These are phyloP conservation scores for Polypedilum pembai DNA, from an alignment of 1,140 invertebrate genomes.

Conservation along the genomic window DNA sequence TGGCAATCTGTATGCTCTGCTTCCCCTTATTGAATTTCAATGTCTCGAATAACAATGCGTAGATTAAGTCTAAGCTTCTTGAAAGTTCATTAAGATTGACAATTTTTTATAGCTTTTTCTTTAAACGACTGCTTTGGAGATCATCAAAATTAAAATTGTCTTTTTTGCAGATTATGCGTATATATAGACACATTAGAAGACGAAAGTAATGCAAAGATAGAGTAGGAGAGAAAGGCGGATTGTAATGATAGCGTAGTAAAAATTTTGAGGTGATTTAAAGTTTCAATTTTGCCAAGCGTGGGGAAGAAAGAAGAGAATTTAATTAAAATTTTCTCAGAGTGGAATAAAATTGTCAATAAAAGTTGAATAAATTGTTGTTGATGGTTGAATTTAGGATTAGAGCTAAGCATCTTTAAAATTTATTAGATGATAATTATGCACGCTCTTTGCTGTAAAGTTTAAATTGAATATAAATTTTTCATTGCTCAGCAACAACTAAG, in stretches of 20 bases:
- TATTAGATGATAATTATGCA: no score
- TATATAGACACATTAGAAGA: no score
- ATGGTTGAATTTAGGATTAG: no score
- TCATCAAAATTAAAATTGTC: conserved; percentile 19
- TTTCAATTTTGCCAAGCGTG: neutral
- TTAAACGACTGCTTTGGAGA: conserved; percentile 8
- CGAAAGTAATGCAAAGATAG: no score
- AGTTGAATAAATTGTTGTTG: no score
- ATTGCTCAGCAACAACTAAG: no score
- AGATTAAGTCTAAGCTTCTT: neutral
- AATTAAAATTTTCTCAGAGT: neutral
- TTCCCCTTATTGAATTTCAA: conserved; percentile 3
- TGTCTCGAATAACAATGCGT: neutral
- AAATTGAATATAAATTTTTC: no score
- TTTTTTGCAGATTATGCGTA: neutral
- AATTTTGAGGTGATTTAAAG: conserved; percentile 9
- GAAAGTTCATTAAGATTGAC: conserved; percentile 17
- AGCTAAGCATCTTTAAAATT: no score
- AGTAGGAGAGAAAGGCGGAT: neutral
- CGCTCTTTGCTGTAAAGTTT: no score
- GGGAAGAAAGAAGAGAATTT: neutral
- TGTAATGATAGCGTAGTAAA: neutral
- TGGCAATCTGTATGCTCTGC: conserved; percentile 3
- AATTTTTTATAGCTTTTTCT: neutral
- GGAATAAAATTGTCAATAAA: no score